A percentile compares a stretch with the other conserved stretches of the same genome.
These are phyloP conservation scores for Scaeva pyrastri DNA, from an alignment of 2,888 invertebrate species.

Conservation along the genomic window DNA sequence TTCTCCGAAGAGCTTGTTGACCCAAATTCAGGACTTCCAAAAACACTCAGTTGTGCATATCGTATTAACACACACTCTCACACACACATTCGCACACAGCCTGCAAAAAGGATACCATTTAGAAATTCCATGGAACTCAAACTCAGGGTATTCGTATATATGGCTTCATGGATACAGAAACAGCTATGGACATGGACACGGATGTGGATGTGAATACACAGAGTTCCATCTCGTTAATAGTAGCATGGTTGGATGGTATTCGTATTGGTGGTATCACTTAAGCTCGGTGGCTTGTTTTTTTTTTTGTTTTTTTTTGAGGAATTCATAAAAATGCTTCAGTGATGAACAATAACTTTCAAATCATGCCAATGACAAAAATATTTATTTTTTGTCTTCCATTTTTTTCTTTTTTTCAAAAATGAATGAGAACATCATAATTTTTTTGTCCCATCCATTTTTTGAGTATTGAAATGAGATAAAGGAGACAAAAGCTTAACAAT, in stretches of 20 bases:
- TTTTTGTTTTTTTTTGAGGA: slow-evolving; percentile 39
- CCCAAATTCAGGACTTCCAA: slow-evolving; percentile 62
- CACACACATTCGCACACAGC: background rate
- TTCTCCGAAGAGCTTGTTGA: slow-evolving; percentile 51
- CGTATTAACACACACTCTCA: slow-evolving; percentile 26
- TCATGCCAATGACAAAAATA: slow-evolving; percentile 43
- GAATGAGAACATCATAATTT: slow-evolving; percentile 28
- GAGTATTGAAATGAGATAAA: slow-evolving; percentile 5
- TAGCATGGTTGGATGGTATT: background rate
- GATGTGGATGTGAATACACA: too few relatives aligned
- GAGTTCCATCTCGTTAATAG: slow-evolving; percentile 3
- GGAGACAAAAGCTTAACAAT: slow-evolving; percentile 9
- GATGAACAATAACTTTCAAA: slow-evolving; percentile 54
- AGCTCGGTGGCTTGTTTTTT: slow-evolving; percentile 4
- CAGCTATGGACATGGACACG: too few relatives aligned
- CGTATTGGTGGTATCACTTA: slow-evolving; percentile 23
- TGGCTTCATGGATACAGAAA: slow-evolving; percentile 23
- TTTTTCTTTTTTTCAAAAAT: background rate
- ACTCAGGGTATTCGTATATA: too few relatives aligned
- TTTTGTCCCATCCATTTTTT: background rate
- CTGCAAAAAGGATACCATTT: slow-evolving; percentile 28
- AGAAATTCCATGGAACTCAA: slow-evolving; percentile 39
- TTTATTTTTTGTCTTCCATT: too few relatives aligned
- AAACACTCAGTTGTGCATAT: slow-evolving; percentile 55
- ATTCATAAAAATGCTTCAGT: slow-evolving; percentile 47